Percentiles rank a stretch among this genome's conserved stretches.
Conservation (phyloP, 2,888 invertebrate genomes). For the Pinctada fucata region DNA sequence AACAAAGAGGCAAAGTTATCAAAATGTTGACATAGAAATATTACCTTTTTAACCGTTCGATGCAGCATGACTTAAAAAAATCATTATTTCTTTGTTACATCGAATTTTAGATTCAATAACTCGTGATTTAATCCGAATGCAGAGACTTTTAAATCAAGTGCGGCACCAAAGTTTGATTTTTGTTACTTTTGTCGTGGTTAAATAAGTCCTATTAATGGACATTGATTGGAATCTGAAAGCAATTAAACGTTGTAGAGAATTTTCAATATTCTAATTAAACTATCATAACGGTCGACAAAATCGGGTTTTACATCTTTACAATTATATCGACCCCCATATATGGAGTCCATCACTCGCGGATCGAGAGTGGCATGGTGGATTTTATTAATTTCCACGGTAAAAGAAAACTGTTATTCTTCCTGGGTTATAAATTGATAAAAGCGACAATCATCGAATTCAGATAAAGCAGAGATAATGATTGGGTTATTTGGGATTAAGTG, state of each 20-base stretch:
- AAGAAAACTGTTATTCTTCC: background rate
- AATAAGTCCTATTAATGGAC: background rate
- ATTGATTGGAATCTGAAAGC: background rate
- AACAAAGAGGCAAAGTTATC: background rate
- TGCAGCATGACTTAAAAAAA: background rate
- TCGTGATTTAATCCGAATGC: background rate
- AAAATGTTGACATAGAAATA: background rate
- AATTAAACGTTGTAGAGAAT: conserved; percentile 1
- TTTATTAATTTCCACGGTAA: background rate
- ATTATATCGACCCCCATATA: background rate
- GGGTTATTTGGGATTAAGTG: background rate
- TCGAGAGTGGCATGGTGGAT: too few relatives aligned
- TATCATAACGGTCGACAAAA: background rate
- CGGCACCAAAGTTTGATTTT: background rate
- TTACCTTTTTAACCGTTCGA: background rate
- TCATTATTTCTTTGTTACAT: background rate
- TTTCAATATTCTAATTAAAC: background rate
- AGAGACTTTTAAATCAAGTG: background rate
- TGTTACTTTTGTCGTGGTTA: background rate
- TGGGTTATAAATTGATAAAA: background rate
- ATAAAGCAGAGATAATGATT: background rate
- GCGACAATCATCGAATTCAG: background rate
- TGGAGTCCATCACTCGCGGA: too few relatives aligned
- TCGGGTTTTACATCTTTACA: background rate
- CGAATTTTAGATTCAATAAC: background rate